Conservation (phyloP, 92 coral and sea anemone genomes). For the Meandrina meandrites region DNA sequence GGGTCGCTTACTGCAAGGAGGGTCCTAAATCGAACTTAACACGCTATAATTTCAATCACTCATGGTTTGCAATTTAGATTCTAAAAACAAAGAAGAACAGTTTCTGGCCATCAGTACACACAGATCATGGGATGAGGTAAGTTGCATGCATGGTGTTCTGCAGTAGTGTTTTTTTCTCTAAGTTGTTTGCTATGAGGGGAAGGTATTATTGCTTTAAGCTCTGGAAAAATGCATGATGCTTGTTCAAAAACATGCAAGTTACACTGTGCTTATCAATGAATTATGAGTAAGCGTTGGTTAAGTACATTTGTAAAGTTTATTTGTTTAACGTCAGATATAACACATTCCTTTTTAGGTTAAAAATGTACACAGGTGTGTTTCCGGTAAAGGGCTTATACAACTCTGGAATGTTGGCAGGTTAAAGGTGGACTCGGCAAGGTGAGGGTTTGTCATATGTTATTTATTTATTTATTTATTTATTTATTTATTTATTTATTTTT, state of each 20-base stretch:
- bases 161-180: no score
- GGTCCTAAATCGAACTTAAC: no score
- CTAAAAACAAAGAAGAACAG: slow-evolving; percentile 50
- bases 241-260: no score
- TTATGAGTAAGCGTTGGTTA: not conserved
- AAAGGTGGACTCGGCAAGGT: slow-evolving; percentile 64
- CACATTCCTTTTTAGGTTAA: slow-evolving; percentile 42
- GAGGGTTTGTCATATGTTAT: not conserved
- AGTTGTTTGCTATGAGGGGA: no score
- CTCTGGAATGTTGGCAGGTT: slow-evolving; percentile 81
- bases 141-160: not conserved
- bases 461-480: no score
- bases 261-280: no score
- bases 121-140: slow-evolving; percentile 78
- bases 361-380: slow-evolving; percentile 45
- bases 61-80: slow-evolving; percentile 42
- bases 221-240: no score
- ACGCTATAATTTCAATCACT: no score
- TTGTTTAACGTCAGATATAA: not conserved
- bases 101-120: slow-evolving; percentile 81
- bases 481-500: no score
- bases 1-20: no score
- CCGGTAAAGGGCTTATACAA: slow-evolving; percentile 80
- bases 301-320: not conserved
- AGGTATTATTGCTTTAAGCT: no score